A percentile compares a stretch with the other conserved stretches of the same genome.
phyloP scores from a whole-genome alignment of 2,888 invertebrate genomes.

The Horisme vitalbata region DNA sequence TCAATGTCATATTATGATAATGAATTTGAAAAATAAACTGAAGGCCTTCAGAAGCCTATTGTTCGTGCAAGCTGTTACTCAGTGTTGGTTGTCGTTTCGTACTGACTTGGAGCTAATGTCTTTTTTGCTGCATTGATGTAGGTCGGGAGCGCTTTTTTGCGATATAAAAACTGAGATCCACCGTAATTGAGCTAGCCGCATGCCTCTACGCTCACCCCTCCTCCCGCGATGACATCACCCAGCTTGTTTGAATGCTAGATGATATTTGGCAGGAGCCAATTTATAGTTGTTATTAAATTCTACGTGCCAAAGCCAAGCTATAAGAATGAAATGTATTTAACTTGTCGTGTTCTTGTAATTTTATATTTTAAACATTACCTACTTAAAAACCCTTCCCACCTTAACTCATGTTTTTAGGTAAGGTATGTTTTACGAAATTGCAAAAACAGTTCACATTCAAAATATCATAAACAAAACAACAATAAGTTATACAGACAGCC shows the following conservation, averaged over 20 bases:
- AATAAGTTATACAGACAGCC: slow-evolving; percentile 12
- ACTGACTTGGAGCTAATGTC: slow-evolving; percentile 41
- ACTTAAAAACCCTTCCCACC: too few species aligned
- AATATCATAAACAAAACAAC: too few species aligned
- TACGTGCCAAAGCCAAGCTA: slow-evolving; percentile 12
- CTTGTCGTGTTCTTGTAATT: not conserved
- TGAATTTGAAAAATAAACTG: slow-evolving; percentile 45
- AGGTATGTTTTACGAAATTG: too few species aligned
- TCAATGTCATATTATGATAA: slow-evolving; percentile 50
- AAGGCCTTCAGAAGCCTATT: slow-evolving; percentile 38
- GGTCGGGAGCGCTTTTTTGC: slow-evolving; percentile 67
- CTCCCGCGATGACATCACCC: slow-evolving; percentile 53
- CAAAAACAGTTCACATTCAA: too few species aligned
- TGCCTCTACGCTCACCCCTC: slow-evolving; percentile 26
- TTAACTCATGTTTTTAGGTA: too few species aligned
- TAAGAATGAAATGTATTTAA: not conserved
- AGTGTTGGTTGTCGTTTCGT: slow-evolving; percentile 40
- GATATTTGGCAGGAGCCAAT: slow-evolving; percentile 27
- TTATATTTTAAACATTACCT: too few species aligned
- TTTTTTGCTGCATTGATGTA: slow-evolving; percentile 70
- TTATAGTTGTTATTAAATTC: slow-evolving; percentile 12
- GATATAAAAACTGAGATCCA: slow-evolving; percentile 57
- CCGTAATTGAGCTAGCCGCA: slow-evolving; percentile 43
- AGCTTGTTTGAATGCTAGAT: slow-evolving; percentile 9
- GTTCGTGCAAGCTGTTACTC: slow-evolving; percentile 42